Evolutionary conservation across 2,113 vertebrate species (phyloP).

Genomic region (Rattus norvegicus): DNA sequence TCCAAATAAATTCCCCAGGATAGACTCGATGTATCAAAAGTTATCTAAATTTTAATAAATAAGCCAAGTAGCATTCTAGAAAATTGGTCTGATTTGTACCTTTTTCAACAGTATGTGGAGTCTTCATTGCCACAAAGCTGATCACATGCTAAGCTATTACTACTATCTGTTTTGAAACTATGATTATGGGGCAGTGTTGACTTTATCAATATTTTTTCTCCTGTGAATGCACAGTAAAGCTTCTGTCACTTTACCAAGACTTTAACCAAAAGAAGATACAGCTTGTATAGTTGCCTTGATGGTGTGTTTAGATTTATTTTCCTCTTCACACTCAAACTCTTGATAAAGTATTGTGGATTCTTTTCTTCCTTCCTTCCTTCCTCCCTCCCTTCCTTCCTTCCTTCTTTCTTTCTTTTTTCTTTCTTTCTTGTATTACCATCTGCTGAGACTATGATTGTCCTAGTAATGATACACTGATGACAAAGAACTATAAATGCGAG

Average conservation of each 20-base stretch:
- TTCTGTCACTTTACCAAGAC: not conserved
- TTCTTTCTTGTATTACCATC: not conserved
- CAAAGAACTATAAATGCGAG: not conserved
- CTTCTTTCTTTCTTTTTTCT: not conserved
- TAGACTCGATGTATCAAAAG: not conserved
- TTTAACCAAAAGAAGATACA: not conserved
- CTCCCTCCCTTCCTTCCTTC: too few relatives aligned
- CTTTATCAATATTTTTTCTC: conserved; percentile 51
- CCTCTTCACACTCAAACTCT: not conserved
- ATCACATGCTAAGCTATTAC: conserved; percentile 5
- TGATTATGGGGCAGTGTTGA: not conserved
- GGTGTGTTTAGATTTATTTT: conserved; percentile 45
- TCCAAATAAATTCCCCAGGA: conserved; percentile 18
- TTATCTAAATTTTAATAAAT: conserved; percentile 34
- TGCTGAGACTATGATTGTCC: not conserved
- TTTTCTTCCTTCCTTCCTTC: not conserved
- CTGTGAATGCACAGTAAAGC: not conserved
- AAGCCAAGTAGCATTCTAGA: conserved; percentile 32
- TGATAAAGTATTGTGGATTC: not conserved
- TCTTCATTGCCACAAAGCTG: conserved; percentile 1
- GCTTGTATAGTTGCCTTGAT: not conserved
- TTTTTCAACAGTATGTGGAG: not conserved
- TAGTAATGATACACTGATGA: not conserved
- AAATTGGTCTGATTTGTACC: conserved; percentile 39
- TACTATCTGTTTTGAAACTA: conserved; percentile 15